These are phyloP conservation scores for Musca domestica DNA, from an alignment of 1,140 invertebrate species.

Conservation along the genomic window DNA sequence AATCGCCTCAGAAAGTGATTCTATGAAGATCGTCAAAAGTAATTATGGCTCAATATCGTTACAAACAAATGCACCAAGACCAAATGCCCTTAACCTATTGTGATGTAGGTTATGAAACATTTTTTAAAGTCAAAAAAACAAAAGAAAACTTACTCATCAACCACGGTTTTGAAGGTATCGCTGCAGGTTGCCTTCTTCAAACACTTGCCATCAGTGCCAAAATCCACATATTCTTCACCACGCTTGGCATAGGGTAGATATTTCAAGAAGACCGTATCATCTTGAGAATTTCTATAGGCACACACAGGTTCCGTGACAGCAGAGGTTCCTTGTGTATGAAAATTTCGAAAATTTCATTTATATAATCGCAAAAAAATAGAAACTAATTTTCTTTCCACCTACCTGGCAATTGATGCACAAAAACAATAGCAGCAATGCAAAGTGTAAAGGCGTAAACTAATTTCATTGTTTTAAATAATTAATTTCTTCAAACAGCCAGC, in stretches of 20 bases:
- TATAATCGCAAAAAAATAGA: no score
- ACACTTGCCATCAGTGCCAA: conserved; percentile 44
- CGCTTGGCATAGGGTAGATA: conserved; percentile 40
- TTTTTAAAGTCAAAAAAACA: neutral
- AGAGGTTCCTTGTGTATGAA: no score
- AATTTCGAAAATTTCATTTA: no score
- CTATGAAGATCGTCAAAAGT: no score
- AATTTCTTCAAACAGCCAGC: no score
- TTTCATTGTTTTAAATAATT: no score
- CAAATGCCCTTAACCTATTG: neutral
- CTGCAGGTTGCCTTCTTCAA: conserved; percentile 43
- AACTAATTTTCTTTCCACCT: no score
- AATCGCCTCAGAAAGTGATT: no score
- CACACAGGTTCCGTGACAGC: conserved; percentile 40
- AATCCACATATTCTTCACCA: conserved; percentile 49
- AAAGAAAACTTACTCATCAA: conserved; percentile 42
- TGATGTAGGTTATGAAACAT: neutral
- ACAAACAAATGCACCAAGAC: neutral
- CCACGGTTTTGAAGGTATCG: conserved; percentile 42
- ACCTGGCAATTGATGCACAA: no score
- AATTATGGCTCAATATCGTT: no score
- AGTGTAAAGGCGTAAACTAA: no score
- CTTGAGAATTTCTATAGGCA: conserved; percentile 41
- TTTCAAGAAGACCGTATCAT: conserved; percentile 45
- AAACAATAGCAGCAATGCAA: no score